Conservation (phyloP, 1,140 invertebrate genomes). For the Lordiphosa stackelbergi region DNA sequence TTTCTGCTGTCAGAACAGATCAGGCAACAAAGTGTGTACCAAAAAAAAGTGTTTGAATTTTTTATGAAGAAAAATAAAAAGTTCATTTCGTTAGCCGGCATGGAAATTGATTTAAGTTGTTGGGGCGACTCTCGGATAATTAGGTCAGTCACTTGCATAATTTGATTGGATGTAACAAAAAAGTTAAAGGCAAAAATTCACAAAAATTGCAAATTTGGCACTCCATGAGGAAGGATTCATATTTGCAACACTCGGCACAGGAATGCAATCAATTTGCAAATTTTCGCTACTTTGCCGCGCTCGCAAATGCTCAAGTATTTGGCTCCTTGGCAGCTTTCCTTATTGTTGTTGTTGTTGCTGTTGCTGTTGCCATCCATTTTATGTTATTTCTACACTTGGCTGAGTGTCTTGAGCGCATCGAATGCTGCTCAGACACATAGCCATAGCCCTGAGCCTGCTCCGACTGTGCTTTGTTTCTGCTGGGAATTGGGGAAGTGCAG, state of each 20-base stretch:
- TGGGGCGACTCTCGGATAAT: constrained; percentile 32
- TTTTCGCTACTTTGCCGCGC: constrained; percentile 74
- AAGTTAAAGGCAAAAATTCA: constrained; percentile 5
- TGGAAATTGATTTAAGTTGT: constrained; percentile 48
- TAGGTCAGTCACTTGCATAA: constrained; percentile 56
- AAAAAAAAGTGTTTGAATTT: constrained; percentile 27
- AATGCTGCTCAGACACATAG: constrained; percentile 23
- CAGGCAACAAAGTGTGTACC: too few relatives aligned
- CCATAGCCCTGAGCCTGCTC: constrained; percentile 2
- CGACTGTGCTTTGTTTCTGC: constrained; percentile 11
- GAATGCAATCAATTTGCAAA: constrained; percentile 77
- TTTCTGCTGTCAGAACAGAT: too few relatives aligned
- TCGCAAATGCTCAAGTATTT: constrained; percentile 73
- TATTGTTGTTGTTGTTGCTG: constrained; percentile 35
- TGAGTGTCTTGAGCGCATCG: constrained; percentile 59
- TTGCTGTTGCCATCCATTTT: constrained; percentile 55
- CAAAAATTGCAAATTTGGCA: constrained; percentile 28
- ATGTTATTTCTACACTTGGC: constrained; percentile 68
- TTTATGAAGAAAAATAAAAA: constrained; percentile 44
- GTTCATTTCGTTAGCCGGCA: not conserved
- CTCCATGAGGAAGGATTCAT: constrained; percentile 31
- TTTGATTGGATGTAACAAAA: constrained; percentile 30
- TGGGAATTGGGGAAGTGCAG: constrained; percentile 12
- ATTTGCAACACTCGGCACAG: constrained; percentile 42
- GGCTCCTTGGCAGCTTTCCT: constrained; percentile 64